These are phyloP conservation scores for Epinotia nisella DNA, from an alignment of 2,888 invertebrate genomes.

Conservation along the genomic window DNA sequence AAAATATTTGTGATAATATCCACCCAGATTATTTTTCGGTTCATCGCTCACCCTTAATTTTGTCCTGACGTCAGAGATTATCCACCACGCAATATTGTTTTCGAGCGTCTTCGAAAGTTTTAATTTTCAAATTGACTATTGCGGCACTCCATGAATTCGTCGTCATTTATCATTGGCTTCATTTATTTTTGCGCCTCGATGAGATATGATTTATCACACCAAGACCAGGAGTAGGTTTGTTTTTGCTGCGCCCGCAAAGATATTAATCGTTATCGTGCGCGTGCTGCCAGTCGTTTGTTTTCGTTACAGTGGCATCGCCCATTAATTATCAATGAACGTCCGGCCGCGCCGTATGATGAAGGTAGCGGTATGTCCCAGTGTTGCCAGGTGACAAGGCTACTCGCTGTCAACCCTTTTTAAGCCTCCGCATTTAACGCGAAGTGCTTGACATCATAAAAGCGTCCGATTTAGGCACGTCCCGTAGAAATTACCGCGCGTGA, in stretches of 20 bases:
- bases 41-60: slow-evolving; percentile 45
- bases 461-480: slow-evolving; percentile 81
- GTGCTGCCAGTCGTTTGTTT: slow-evolving; percentile 82
- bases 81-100: slow-evolving; percentile 38
- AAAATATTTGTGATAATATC: slow-evolving; percentile 42
- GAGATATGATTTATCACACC: slow-evolving; percentile 83
- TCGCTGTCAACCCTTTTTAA: slow-evolving; percentile 84
- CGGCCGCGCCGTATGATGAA: slow-evolving; percentile 76
- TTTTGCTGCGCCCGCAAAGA: slow-evolving; percentile 80
- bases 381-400: slow-evolving; percentile 81
- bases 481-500: slow-evolving; percentile 75
- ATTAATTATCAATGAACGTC: slow-evolving; percentile 85
- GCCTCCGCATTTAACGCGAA: slow-evolving; percentile 81
- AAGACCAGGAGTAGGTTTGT: slow-evolving; percentile 79
- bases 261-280: slow-evolving; percentile 84
- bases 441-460: slow-evolving; percentile 84
- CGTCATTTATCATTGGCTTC: slow-evolving; percentile 83
- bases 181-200: slow-evolving; percentile 83
- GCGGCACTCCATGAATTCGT: slow-evolving; percentile 69
- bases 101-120: slow-evolving; percentile 53
- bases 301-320: slow-evolving; percentile 81
- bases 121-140: slow-evolving; percentile 72
- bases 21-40: slow-evolving; percentile 42
- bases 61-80: slow-evolving; percentile 27
- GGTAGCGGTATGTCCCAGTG: slow-evolving; percentile 77